Base-by-base conservation (phyloP, 2,888 invertebrate genomes). In the Agrotis ipsilon region DNA sequence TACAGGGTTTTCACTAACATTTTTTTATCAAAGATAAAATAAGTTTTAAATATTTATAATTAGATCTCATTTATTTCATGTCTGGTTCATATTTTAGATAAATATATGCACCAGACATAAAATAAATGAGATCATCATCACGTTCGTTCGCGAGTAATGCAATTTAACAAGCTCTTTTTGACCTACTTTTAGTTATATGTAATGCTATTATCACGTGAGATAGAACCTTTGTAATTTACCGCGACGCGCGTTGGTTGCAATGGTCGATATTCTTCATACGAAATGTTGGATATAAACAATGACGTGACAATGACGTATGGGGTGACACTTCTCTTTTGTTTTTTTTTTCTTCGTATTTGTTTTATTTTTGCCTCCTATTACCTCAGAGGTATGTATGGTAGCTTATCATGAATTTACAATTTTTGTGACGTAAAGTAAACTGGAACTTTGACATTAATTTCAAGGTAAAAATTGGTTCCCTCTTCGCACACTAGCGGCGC, bases 101-200 rank as follows among this genome's bases (percentile, higher is more conserved):
- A n/a, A 60, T 9, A 43, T 62, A 32, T 16, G 9, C 6, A 52
- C 16, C 43, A 57, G n/a, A 39, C 14, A 7, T 57, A 2, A 27
- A 45, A 32, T 24, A 45, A 62, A 45, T 48, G 11, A 68, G 18
- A 32, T 67, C 21, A 72, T 57, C 32, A 21, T 21, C 27, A 16
- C 60, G 48, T 71, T 55, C 49, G 43, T 51, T 19, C 27, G 49
- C n/a, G 27, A 7, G 16, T 32, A 61, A 71, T 60, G 43, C 19
- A 65, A 58, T 69, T 57, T 61, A 21, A 24, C 48, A 71, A 49
- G 43, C 27, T 16, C 14, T 69, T 32, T 57, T 43, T 55, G 55
- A 52, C 58, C 58, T 48, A 62, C 13, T 62, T 62, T 19, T 14
- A 46, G 45, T 59, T 43, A 39, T 46, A 49, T 51, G 51, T 62